Evolutionary conservation across 2,797 vertebrate genomes (phyloP).

Genomic region (Sebastes iracundus): DNA sequence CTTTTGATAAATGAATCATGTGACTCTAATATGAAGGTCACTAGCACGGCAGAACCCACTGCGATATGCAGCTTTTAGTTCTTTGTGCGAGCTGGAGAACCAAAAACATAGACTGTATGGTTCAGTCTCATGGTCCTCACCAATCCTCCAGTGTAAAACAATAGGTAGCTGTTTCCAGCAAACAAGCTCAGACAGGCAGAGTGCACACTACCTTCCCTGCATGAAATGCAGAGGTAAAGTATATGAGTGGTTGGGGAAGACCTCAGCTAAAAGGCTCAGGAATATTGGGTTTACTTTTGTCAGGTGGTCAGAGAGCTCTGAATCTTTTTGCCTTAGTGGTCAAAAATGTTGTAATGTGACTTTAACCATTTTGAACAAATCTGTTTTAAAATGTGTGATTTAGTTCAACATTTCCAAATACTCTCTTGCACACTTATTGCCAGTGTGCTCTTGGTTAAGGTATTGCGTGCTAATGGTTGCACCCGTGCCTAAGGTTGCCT

Average conservation of each 20-base stretch:
- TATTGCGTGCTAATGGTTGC: too few relatives aligned
- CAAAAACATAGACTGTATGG: neutral
- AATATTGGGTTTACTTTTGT: neutral
- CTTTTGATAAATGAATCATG: neutral
- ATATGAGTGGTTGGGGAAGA: neutral
- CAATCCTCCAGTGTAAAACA: constrained; percentile 4
- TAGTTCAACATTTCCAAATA: too few relatives aligned
- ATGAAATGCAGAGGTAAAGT: neutral
- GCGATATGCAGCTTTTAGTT: neutral
- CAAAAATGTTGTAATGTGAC: neutral
- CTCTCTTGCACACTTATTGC: too few relatives aligned
- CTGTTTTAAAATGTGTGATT: neutral
- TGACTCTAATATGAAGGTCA: neutral
- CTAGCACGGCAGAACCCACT: too few relatives aligned
- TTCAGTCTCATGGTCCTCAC: neutral
- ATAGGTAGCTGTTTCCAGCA: neutral
- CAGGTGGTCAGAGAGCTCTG: neutral
- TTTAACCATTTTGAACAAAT: neutral
- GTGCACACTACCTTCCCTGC: neutral
- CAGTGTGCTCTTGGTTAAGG: too few relatives aligned
- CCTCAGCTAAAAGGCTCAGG: neutral
- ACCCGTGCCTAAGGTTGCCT: too few relatives aligned
- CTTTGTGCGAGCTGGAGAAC: neutral
- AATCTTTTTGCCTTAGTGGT: constrained; percentile 4
- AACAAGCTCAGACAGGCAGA: constrained; percentile 32